Evolutionary conservation across 37 sponge, comb jelly and placozoan species (phyloP).

Genomic region (Chondrilla cf. caribensis): DNA sequence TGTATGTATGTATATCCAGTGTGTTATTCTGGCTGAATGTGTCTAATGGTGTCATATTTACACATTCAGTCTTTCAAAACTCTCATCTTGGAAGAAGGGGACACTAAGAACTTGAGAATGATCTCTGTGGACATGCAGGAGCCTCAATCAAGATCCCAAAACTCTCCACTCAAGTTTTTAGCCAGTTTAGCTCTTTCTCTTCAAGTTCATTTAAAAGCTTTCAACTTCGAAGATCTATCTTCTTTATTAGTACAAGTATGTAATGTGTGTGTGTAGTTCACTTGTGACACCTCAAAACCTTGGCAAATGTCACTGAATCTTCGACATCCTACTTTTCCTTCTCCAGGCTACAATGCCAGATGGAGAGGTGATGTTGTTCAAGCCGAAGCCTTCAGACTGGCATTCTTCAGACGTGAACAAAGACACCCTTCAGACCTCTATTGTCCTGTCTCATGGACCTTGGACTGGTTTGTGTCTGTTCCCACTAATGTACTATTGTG

Average conservation of each 20-base stretch:
- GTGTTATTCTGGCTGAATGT: too few species aligned
- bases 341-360: conserved; percentile 59
- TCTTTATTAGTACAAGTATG: neutral
- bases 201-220: neutral
- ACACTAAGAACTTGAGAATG: neutral
- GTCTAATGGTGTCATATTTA: too few species aligned
- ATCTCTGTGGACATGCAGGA: neutral
- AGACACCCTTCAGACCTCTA: conserved; percentile 34
- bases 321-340: neutral
- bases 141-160: neutral
- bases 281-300: neutral
- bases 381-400: conserved; percentile 35
- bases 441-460: conserved; percentile 60
- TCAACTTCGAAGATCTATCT: neutral
- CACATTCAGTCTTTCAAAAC: neutral
- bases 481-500: neutral
- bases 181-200: conserved; percentile 1
- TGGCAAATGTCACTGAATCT: neutral
- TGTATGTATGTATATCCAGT: too few species aligned
- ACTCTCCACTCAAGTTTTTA: conserved; percentile 10
- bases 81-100: neutral
- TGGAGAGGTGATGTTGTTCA: conserved; percentile 36
- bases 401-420: conserved; percentile 1
- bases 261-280: neutral
- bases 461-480: conserved; percentile 74